Conservation (phyloP, 2,888 invertebrate species). For the Galerucella nymphaeae region DNA sequence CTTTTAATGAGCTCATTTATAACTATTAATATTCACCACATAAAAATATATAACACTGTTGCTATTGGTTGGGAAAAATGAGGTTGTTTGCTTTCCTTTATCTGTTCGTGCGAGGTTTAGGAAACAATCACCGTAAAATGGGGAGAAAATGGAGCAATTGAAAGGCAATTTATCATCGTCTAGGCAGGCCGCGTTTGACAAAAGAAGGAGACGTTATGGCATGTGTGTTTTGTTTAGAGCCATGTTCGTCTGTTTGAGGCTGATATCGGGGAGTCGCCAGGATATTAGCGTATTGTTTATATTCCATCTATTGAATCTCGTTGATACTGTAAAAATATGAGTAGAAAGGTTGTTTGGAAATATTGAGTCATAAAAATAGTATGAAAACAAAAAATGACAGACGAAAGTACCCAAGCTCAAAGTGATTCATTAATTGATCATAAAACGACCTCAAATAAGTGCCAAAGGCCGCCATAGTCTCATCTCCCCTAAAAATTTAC, state of each 20-base stretch:
- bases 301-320: conserved; percentile 21
- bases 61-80: conserved; percentile 29
- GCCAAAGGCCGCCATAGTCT: too few relatives aligned
- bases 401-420: too few relatives aligned
- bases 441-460: too few relatives aligned
- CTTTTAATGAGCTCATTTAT: too few relatives aligned
- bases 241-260: conserved; percentile 58
- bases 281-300: conserved; percentile 46
- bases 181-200: conserved; percentile 61
- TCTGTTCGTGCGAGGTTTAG: conserved; percentile 48
- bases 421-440: too few relatives aligned
- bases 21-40: background rate
- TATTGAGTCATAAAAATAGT: too few relatives aligned
- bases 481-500: too few relatives aligned
- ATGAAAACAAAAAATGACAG: too few relatives aligned
- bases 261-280: conserved; percentile 55
- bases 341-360: too few relatives aligned
- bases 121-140: conserved; percentile 51
- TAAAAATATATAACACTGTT: background rate
- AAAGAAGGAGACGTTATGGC: conserved; percentile 59
- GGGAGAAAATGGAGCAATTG: conserved; percentile 58
- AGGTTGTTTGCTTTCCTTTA: conserved; percentile 51
- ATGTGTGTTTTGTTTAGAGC: conserved; percentile 61
- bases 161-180: conserved; percentile 65
- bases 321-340: background rate